Base-by-base conservation (phyloP, 2,888 invertebrate genomes). In the Oxytorus armatus region DNA sequence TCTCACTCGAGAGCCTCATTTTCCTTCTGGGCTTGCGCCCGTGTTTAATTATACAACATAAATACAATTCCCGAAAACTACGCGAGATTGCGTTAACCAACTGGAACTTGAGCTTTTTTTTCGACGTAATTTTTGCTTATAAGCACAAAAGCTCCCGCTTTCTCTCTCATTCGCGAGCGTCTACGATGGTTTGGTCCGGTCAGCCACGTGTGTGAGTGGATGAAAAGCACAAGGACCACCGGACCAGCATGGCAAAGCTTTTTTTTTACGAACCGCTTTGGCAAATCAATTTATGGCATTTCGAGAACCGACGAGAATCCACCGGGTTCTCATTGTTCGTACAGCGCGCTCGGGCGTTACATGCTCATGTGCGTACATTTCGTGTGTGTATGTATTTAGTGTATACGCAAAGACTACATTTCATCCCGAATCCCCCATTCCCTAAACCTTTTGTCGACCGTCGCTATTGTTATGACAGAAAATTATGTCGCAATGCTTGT, bases 281-380 rank as follows among this genome's bases (percentile, higher is more conserved):
- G 89, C 91, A 91, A 91, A 91, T 91, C 91, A 91, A 91, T 91
- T 91, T 91, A 91, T 91, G 90, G 89, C 88, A 87, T 77, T 81
- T 73, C 74, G 65, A 47, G 33, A 53, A 61, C 65, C 61, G 55
- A 73, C 72, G 18, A 80, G 72, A 69, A 53, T 73, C 78, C 86
- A 87, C 85, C 88, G 82, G 86, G 81, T 86, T 90, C 90, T 90
- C 91, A 91, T 91, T 90, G 91, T 91, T 89, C 89, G 83, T 47
- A 73, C 44, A n/a, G 33, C 49, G 33, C 85, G 82, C 72, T 73
- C 59, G 23, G 36, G 8, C 23, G 23, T 23, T 66, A 11, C 10
- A 25, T 59, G 1, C 16, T 3, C n/a, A 18, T 21, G 8, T 18
- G 29, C 18, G n/a, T 21, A 21, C 7, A 11, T 39, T 10, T 18